phyloP scores from a whole-genome alignment of 2,888 invertebrate genomes.

The Catocala sponsa region DNA sequence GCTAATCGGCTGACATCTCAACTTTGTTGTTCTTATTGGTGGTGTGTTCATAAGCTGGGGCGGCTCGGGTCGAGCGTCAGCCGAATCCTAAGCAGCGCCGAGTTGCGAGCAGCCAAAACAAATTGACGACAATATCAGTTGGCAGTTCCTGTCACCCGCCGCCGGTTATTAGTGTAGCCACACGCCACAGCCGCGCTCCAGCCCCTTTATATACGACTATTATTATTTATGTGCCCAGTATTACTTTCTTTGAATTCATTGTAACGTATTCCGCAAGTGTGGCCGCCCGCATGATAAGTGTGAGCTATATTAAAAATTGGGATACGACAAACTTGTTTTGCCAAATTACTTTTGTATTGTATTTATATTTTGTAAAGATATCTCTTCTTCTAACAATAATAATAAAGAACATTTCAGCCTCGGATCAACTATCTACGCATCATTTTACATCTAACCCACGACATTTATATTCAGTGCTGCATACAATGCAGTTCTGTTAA shows the following conservation, averaged over 20 bases:
- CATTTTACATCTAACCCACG: no score
- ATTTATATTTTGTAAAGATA: no score
- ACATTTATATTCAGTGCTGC: no score
- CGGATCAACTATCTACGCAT: no score
- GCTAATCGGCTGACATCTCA: constrained; percentile 82
- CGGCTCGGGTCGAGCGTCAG: constrained; percentile 67
- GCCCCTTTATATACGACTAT: constrained; percentile 44
- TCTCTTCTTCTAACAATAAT: no score
- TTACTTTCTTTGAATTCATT: constrained; percentile 48
- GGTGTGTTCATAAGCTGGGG: constrained; percentile 79
- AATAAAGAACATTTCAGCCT: no score
- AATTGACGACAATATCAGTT: constrained; percentile 85
- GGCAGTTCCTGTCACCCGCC: constrained; percentile 77
- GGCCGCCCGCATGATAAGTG: constrained; percentile 24
- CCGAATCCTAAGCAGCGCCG: constrained; percentile 79
- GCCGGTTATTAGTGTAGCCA: constrained; percentile 72
- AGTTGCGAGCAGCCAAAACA: constrained; percentile 72
- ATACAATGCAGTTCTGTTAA: no score
- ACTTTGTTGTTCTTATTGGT: constrained; percentile 84
- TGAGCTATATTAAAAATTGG: constrained; percentile 22
- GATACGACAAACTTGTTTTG: not conserved
- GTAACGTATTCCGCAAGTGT: constrained; percentile 37
- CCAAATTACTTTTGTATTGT: not conserved
- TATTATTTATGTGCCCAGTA: constrained; percentile 53
- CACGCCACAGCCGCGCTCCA: constrained; percentile 15